These are phyloP conservation scores for Sialis lutaria DNA, from an alignment of 2,888 invertebrate genomes.

Conservation along the genomic window DNA sequence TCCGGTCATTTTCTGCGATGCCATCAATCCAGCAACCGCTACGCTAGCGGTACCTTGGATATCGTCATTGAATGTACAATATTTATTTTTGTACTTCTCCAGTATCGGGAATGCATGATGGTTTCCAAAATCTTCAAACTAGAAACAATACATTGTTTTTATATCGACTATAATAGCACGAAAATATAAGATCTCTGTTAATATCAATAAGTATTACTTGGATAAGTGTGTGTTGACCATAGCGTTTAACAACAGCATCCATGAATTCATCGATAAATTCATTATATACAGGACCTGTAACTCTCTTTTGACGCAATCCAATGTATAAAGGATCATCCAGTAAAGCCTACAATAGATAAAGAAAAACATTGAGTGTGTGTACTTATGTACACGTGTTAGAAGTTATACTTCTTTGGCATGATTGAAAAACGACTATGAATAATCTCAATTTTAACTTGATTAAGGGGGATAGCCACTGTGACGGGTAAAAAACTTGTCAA, in stretches of 20 bases:
- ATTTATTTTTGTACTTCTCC: conserved; percentile 74
- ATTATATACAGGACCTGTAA: conserved; percentile 74
- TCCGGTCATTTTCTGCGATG: conserved; percentile 59
- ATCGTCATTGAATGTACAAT: conserved; percentile 98
- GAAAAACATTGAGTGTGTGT: too few relatives aligned
- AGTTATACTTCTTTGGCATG: too few relatives aligned
- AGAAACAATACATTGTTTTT: neutral
- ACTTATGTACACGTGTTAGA: too few relatives aligned
- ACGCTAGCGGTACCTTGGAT: conserved; percentile 97
- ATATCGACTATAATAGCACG: conserved; percentile 82
- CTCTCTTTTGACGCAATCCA: conserved; percentile 73
- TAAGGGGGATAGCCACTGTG: too few relatives aligned
- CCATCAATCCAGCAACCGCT: conserved; percentile 82
- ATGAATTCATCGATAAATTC: conserved; percentile 94
- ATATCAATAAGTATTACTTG: conserved; percentile 91
- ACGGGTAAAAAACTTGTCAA: too few relatives aligned
- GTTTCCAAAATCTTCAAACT: conserved; percentile 84
- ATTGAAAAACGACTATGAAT: too few relatives aligned
- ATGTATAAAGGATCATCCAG: conserved; percentile 90
- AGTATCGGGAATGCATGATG: conserved; percentile 91
- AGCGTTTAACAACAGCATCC: conserved; percentile 75
- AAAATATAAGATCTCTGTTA: conserved; percentile 85
- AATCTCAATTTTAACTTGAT: too few relatives aligned
- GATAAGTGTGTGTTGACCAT: conserved; percentile 70
- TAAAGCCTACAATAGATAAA: conserved; percentile 35